A percentile compares a stretch with the other conserved stretches of the same genome.
Evolutionary conservation across 2,797 vertebrate genomes (phyloP).

Genomic region (Pipistrellus nathusii): DNA sequence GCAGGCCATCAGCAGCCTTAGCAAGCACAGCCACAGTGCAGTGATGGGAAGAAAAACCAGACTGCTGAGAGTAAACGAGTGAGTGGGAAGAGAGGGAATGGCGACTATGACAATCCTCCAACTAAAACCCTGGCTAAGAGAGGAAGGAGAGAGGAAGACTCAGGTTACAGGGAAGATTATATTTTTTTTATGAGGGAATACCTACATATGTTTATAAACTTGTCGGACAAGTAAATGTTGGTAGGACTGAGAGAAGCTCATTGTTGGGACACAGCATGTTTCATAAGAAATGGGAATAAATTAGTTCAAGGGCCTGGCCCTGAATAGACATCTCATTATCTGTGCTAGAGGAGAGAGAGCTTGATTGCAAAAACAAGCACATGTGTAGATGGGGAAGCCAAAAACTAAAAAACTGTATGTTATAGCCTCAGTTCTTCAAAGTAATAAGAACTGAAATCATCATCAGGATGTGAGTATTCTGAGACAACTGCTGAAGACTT

Average conservation of each 20-base stretch:
- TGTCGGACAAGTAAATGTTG: background rate
- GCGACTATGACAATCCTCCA: background rate
- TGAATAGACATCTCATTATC: background rate
- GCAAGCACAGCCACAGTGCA: background rate
- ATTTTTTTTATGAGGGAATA: background rate
- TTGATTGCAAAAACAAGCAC: background rate
- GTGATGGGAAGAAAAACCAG: background rate
- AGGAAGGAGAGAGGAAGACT: background rate
- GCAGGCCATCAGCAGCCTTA: background rate
- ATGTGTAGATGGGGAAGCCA: background rate
- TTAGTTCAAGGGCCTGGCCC: background rate
- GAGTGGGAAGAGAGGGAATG: background rate
- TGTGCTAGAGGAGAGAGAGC: background rate
- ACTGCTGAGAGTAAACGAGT: background rate
- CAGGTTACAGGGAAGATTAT: background rate
- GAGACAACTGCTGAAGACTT: background rate
- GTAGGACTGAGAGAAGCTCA: background rate
- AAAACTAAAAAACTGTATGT: background rate
- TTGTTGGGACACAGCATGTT: background rate
- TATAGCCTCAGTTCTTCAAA: background rate
- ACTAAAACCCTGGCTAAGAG: background rate
- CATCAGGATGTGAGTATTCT: background rate
- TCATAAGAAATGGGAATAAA: background rate
- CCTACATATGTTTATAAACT: background rate
- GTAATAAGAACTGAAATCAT: background rate